Conservation (phyloP, 2,888 invertebrate genomes). For the Syrista parreyssii region DNA sequence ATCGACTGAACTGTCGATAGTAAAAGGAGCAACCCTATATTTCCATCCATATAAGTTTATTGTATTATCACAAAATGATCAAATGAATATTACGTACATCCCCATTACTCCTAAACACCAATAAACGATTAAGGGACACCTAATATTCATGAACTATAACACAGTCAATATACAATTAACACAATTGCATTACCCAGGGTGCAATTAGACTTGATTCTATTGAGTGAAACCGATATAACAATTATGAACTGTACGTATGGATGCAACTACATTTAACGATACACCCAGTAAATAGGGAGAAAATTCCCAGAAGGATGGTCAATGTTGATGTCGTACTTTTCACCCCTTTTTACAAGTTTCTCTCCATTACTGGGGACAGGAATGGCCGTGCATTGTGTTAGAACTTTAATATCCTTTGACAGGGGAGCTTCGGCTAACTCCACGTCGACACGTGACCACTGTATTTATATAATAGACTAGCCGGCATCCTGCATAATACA, state of each 20-base stretch:
- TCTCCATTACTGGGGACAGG: not conserved
- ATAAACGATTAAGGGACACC: not conserved
- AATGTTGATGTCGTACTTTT: not conserved
- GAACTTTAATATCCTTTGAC: constrained; percentile 62
- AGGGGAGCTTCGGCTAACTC: constrained; percentile 34
- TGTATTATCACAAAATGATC: not conserved
- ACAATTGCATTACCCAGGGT: not conserved
- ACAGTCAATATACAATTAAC: not conserved
- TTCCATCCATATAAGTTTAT: not conserved
- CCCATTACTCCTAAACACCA: not conserved
- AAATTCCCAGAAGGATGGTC: not conserved
- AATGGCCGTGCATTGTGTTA: constrained; percentile 38
- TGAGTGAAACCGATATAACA: not conserved
- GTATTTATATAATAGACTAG: constrained; percentile 24
- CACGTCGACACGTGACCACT: constrained; percentile 53
- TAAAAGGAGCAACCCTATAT: not conserved
- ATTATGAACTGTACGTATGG: not conserved
- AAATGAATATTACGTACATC: not conserved
- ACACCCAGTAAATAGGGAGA: not conserved
- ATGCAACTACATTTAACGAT: not conserved
- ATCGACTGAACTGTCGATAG: not conserved
- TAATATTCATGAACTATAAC: not conserved
- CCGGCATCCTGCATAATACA: constrained; percentile 4
- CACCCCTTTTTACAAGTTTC: not conserved
- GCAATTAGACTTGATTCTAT: not conserved